phyloP scores from a whole-genome alignment of 2,113 vertebrate genomes.

The Marmota flaviventris region DNA sequence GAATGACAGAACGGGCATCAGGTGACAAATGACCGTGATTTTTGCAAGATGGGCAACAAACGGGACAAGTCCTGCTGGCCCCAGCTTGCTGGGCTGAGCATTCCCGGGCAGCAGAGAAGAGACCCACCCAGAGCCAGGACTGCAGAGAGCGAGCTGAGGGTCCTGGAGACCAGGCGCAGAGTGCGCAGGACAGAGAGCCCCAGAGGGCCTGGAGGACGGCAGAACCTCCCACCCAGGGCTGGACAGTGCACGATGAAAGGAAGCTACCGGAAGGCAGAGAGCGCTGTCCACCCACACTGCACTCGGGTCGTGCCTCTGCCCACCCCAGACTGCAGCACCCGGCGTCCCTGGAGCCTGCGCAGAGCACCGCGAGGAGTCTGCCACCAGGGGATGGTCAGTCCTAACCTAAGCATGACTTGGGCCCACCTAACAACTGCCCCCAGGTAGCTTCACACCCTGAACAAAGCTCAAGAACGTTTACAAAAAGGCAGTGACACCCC shows the following conservation, averaged over 20 bases:
- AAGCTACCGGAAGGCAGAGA: too few species aligned
- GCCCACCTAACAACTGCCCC: not conserved
- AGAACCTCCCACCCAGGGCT: too few species aligned
- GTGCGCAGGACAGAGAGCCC: fast-evolving
- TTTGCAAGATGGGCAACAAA: fast-evolving
- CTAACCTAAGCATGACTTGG: not conserved
- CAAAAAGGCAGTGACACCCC: not conserved
- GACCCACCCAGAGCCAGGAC: not conserved
- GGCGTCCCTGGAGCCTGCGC: fast-evolving
- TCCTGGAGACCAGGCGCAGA: fast-evolving
- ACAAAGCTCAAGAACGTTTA: not conserved
- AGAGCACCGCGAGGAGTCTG: not conserved
- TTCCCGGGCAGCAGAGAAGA: fast-evolving
- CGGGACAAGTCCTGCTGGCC: fast-evolving
- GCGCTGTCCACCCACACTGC: too few species aligned
- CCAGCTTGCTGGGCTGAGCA: fast-evolving
- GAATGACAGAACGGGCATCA: too few species aligned
- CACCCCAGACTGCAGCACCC: not conserved
- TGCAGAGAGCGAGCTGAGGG: not conserved
- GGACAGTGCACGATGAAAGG: too few species aligned
- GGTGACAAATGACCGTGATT: not conserved
- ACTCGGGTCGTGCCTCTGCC: not conserved
- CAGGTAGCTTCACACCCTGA: not conserved
- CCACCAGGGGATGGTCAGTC: fast-evolving
- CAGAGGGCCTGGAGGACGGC: not conserved